Evolutionary conservation across 2,797 vertebrate species (phyloP).

Genomic region (Enteromius argenteus): DNA sequence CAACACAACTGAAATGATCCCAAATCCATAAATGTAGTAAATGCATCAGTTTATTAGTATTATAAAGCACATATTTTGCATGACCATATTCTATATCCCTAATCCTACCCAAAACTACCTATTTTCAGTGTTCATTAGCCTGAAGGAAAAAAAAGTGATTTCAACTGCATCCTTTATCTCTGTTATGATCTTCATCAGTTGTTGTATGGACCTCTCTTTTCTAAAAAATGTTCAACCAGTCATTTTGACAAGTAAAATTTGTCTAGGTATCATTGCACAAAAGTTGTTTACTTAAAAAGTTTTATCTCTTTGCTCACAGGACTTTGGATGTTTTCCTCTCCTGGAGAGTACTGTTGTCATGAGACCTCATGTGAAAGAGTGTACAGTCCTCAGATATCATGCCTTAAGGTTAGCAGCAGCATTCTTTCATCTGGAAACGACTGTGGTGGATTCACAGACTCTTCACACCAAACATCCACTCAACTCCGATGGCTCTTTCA

Average conservation of each 20-base stretch:
- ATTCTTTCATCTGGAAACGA: constrained; percentile 52
- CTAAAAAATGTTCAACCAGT: not conserved
- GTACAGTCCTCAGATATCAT: constrained; percentile 50
- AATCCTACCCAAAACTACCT: not conserved
- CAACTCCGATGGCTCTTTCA: not conserved
- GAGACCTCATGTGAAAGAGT: constrained; percentile 39
- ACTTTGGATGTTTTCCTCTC: not conserved
- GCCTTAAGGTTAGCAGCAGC: constrained; percentile 74
- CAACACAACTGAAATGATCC: too few species aligned
- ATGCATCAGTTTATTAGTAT: too few species aligned
- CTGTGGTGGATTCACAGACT: constrained; percentile 23
- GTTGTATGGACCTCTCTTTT: not conserved
- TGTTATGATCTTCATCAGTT: not conserved
- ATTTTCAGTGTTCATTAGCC: not conserved
- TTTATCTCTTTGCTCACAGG: not conserved
- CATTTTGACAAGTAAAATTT: not conserved
- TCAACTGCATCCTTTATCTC: not conserved
- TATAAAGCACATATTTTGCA: too few species aligned
- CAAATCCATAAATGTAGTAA: too few species aligned
- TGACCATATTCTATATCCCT: not conserved
- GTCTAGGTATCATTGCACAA: not conserved
- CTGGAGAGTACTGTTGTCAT: not conserved
- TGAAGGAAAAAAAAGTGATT: not conserved
- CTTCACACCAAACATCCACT: not conserved
- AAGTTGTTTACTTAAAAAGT: not conserved